A percentile compares a stretch with the other conserved stretches of the same genome.
phyloP scores from a whole-genome alignment of 2,888 invertebrate genomes.

The Lottia scabra region DNA sequence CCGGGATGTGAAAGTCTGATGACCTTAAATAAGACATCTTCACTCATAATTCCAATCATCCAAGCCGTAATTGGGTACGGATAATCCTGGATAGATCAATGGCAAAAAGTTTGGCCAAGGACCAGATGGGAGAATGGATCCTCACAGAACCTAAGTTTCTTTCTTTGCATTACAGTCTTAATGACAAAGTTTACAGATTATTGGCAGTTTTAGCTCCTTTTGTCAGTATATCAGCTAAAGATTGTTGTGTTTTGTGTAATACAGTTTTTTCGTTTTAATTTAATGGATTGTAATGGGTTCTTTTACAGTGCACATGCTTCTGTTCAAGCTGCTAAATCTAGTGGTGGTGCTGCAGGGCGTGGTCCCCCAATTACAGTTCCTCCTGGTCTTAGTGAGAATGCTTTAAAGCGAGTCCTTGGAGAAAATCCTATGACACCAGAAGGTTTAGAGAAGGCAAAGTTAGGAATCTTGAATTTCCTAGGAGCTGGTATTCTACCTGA shows the following conservation, averaged over 20 bases:
- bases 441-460: slow-evolving; percentile 81
- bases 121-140: no score
- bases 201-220: no score
- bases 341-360: slow-evolving; percentile 25
- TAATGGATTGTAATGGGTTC: background rate
- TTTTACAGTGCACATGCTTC: slow-evolving; percentile 12
- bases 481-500: slow-evolving; percentile 82
- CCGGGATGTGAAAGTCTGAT: no score
- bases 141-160: no score
- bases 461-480: slow-evolving; percentile 85
- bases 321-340: slow-evolving; percentile 32
- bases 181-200: no score
- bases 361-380: slow-evolving; percentile 39
- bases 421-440: slow-evolving; percentile 60
- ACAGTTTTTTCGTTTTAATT: background rate
- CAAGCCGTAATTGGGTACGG: no score
- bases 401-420: slow-evolving; percentile 57
- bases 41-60: no score
- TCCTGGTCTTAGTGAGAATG: slow-evolving; percentile 58
- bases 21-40: no score
- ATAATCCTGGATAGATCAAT: no score
- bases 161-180: no score
- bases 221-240: no score
- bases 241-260: background rate
- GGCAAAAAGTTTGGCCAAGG: no score